Percentiles rank a stretch among this genome's conserved stretches.
Evolutionary conservation across 2,797 vertebrate genomes (phyloP).

Genomic region (Corythornis leucogaster): DNA sequence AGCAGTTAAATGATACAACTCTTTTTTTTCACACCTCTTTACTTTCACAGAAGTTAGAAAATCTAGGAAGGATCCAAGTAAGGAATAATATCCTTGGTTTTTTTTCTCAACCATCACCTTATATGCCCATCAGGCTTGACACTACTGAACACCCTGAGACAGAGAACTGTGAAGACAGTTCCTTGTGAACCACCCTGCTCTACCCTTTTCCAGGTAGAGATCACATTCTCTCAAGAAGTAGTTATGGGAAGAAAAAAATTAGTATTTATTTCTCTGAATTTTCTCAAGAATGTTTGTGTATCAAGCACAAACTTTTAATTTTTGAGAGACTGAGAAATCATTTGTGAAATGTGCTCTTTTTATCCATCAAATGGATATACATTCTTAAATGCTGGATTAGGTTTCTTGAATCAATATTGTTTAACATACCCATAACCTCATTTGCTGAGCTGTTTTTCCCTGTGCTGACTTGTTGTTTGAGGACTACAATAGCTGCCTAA

Average conservation of each 20-base stretch:
- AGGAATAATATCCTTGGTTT: neutral
- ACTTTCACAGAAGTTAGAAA: neutral
- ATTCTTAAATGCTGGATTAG: neutral
- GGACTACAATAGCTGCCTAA: neutral
- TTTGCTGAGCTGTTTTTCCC: neutral
- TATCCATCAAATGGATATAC: neutral
- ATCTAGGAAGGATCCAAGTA: neutral
- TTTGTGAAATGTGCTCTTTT: neutral
- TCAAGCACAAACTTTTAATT: neutral
- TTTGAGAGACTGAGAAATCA: neutral
- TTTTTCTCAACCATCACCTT: neutral
- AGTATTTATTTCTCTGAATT: neutral
- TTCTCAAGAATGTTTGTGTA: neutral
- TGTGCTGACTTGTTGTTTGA: slow-evolving; percentile 24
- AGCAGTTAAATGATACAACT: neutral
- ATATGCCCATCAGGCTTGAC: neutral
- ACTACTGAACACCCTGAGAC: neutral
- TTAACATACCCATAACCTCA: neutral
- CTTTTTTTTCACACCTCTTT: neutral
- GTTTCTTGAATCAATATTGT: neutral
- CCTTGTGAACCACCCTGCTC: neutral
- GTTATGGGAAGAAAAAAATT: neutral
- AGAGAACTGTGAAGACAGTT: neutral
- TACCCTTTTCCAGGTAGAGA: neutral
- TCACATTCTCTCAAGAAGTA: neutral